Evolutionary conservation across 2,113 vertebrate species (phyloP).

Genomic region (Tragelaphus scriptus): DNA sequence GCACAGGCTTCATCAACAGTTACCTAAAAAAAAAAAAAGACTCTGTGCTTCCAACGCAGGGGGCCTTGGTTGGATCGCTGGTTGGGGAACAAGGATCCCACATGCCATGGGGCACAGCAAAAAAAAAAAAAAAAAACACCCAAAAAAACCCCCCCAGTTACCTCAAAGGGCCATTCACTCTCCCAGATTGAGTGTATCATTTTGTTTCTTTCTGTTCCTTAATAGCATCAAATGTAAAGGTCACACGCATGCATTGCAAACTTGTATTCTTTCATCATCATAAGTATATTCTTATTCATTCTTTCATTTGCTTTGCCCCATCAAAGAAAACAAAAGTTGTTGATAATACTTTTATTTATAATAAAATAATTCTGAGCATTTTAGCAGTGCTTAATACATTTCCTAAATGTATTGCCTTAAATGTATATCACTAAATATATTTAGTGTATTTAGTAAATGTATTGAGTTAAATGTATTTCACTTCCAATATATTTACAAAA

Average conservation of each 20-base stretch:
- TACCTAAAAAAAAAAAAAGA: background rate
- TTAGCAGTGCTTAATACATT: background rate
- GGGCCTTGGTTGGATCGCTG: background rate
- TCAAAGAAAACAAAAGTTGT: background rate
- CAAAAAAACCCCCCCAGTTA: too few relatives aligned
- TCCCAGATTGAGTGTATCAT: background rate
- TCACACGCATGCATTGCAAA: background rate
- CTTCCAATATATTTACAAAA: background rate
- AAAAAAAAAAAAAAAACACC: background rate
- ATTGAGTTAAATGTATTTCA: background rate
- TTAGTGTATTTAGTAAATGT: background rate
- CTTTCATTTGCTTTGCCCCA: background rate
- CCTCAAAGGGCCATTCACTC: background rate
- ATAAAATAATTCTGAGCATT: background rate
- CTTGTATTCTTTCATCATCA: background rate
- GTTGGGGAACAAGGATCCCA: background rate
- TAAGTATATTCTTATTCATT: background rate
- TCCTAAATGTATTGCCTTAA: background rate
- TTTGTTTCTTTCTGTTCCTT: background rate
- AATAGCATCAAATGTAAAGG: background rate
- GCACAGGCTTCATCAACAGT: background rate
- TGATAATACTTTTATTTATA: background rate
- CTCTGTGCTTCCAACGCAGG: background rate
- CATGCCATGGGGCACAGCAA: background rate
- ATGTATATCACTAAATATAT: background rate